Evolutionary conservation across 2,797 vertebrate genomes (phyloP).

Genomic region (Cirrhinus molitorella): DNA sequence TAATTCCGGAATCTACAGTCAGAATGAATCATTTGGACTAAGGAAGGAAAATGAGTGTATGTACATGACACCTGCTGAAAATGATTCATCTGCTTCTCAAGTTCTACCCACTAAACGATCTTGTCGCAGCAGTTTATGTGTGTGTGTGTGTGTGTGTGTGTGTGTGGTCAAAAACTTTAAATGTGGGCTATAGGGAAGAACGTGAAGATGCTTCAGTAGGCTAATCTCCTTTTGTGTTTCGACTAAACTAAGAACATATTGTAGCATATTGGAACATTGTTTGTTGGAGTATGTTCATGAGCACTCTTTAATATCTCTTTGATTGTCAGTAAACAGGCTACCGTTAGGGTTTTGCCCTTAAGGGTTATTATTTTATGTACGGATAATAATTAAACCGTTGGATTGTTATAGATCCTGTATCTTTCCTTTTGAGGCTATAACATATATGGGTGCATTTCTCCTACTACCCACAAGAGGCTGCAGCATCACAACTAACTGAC

Average conservation of each 20-base stretch:
- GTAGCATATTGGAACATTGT: background rate
- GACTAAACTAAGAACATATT: background rate
- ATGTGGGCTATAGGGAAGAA: background rate
- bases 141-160: no score
- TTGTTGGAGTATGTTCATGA: background rate
- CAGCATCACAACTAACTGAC: background rate
- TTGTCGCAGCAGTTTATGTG: background rate
- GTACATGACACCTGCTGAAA: background rate
- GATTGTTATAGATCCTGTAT: background rate
- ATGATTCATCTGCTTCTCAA: background rate
- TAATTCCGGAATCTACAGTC: background rate
- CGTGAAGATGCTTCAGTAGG: background rate
- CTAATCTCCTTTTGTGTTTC: no score
- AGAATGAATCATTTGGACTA: background rate
- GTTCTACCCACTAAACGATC: background rate
- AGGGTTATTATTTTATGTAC: background rate
- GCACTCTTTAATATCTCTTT: background rate
- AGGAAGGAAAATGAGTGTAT: background rate
- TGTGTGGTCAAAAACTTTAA: background rate
- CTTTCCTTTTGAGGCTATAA: background rate
- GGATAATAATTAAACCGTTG: background rate
- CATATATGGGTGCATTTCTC: constrained; percentile 9
- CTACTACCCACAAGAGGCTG: constrained; percentile 36
- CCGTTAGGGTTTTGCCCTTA: background rate
- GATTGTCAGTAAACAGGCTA: background rate